These are phyloP conservation scores for Drosophila parabipectinata DNA, from an alignment of 1,140 invertebrate species.

Conservation along the genomic window DNA sequence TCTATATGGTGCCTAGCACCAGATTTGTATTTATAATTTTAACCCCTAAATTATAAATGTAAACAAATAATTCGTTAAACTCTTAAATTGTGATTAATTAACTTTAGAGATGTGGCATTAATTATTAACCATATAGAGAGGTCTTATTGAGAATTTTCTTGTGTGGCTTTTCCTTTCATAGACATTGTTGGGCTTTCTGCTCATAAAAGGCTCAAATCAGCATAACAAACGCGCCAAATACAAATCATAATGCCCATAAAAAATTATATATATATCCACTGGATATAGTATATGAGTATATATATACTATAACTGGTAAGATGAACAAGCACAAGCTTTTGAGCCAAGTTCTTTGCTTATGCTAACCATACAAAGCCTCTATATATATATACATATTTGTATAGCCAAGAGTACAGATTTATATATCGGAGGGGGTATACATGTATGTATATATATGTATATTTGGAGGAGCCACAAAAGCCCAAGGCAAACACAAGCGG, in stretches of 20 bases:
- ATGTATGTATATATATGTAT: slow-evolving; percentile 6
- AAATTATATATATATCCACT: slow-evolving; percentile 16
- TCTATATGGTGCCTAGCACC: slow-evolving; percentile 32
- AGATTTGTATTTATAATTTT: slow-evolving; percentile 23
- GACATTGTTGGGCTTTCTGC: slow-evolving; percentile 5
- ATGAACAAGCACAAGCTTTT: slow-evolving; percentile 57
- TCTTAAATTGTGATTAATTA: slow-evolving; percentile 6
- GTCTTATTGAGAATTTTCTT: slow-evolving; percentile 17
- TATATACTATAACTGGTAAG: slow-evolving; percentile 8
- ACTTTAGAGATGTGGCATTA: neutral
- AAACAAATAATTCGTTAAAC: slow-evolving; percentile 11
- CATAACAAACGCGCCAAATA: slow-evolving; percentile 69
- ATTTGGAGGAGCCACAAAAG: slow-evolving; percentile 53
- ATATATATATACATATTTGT: slow-evolving; percentile 33
- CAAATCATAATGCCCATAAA: slow-evolving; percentile 55
- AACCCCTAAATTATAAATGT: slow-evolving; percentile 22
- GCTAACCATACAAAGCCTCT: slow-evolving; percentile 36
- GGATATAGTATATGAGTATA: slow-evolving; percentile 16
- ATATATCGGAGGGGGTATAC: slow-evolving; percentile 5
- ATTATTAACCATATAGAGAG: neutral
- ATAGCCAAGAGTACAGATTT: slow-evolving; percentile 26
- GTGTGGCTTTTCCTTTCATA: slow-evolving; percentile 23
- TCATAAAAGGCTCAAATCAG: slow-evolving; percentile 69
- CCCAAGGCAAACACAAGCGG: slow-evolving; percentile 45
- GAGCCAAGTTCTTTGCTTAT: slow-evolving; percentile 54